phyloP scores from a whole-genome alignment of 1,140 invertebrate species.

The Drosophila dunni region DNA sequence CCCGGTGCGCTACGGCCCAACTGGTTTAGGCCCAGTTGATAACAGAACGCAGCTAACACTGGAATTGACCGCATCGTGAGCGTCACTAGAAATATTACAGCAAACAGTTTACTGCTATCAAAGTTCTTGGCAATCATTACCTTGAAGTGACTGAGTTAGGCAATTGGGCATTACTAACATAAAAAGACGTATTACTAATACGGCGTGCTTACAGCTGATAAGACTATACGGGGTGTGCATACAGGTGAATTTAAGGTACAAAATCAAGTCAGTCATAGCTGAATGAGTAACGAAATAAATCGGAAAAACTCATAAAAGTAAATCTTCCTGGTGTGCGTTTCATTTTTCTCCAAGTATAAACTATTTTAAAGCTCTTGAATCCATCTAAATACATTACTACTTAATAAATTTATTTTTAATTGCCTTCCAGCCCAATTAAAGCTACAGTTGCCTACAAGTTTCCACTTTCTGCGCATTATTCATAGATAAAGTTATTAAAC shows the following conservation, averaged over 20 bases:
- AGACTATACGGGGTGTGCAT: not conserved
- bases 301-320: not conserved
- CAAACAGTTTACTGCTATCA: not conserved
- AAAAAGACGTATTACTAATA: conserved; percentile 7
- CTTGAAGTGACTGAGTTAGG: conserved; percentile 2
- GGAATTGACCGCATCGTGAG: conserved; percentile 10
- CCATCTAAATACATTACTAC: no score
- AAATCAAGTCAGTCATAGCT: conserved; percentile 4
- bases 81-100: not conserved
- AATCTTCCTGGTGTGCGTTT: no score
- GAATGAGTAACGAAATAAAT: not conserved
- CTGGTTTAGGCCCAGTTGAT: conserved; percentile 44
- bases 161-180: not conserved
- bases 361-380: no score
- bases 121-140: conserved; percentile 10
- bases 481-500: conserved; percentile 14
- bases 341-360: no score
- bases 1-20: conserved; percentile 1
- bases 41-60: conserved; percentile 30
- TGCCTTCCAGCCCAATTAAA: no score
- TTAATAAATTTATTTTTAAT: no score
- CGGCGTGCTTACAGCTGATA: not conserved
- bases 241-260: not conserved
- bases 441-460: not conserved
- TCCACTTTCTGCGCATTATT: not conserved